These are phyloP conservation scores for Stegostoma tigrinum DNA, from an alignment of 2,113 vertebrate species.

Conservation along the genomic window DNA sequence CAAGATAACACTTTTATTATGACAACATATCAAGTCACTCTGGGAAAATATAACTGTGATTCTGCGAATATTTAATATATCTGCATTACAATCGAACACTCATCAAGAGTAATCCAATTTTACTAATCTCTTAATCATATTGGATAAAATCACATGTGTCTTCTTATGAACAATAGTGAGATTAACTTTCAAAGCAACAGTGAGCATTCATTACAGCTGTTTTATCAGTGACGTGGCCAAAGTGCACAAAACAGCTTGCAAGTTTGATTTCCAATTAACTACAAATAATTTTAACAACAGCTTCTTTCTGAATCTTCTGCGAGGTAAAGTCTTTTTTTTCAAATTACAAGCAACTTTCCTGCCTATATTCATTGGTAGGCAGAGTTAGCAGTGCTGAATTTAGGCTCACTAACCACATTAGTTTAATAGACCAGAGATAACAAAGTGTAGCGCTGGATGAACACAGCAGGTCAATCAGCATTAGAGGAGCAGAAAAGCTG, in stretches of 20 bases:
- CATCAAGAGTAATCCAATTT: background rate
- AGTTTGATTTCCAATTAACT: background rate
- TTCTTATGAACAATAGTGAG: background rate
- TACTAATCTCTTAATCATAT: background rate
- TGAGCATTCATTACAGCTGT: conserved; percentile 8
- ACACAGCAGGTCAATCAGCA: no score
- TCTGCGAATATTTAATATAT: background rate
- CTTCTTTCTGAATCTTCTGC: background rate
- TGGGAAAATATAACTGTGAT: background rate
- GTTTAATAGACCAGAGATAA: background rate
- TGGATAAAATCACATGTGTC: background rate
- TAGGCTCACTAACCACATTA: background rate
- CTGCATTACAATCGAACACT: background rate
- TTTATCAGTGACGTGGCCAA: background rate
- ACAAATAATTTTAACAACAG: background rate
- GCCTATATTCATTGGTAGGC: background rate
- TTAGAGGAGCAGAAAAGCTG: no score
- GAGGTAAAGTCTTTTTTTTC: background rate
- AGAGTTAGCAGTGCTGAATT: background rate
- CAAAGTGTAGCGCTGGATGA: no score
- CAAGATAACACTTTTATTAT: background rate
- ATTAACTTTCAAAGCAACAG: background rate
- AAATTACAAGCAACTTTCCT: background rate
- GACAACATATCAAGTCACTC: background rate
- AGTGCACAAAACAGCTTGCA: background rate